Evolutionary conservation across 2,888 invertebrate genomes (phyloP), one percentile per base, ranked within the genome.

Genomic region (Yponomeuta cagnagella): DNA sequence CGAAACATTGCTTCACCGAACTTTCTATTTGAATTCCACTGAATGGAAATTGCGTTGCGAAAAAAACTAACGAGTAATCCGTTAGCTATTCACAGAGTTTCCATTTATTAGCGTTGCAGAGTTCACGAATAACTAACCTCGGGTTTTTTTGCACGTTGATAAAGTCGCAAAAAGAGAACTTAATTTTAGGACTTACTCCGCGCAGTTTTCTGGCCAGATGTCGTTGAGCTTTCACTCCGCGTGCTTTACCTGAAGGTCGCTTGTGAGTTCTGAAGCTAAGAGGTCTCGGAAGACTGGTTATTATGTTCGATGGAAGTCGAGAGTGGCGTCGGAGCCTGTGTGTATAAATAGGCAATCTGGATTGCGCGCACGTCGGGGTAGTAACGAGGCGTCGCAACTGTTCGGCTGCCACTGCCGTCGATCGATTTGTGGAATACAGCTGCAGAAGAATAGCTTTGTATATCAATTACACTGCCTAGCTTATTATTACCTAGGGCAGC

Each of bases 281-380:
- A 74, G 84, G 73, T 82, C 85, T 76, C 70, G 58, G 73, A 75
- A 71, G 70, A 69, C 71, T 84, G 84, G 87, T 80, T 82, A 79
- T 77, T 76, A 77, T 73, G 75, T 69, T 71, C 73, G 73, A 73
- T 77, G 78, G 78, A 80, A 83, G 82, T 80, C 74, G 79, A 74
- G 79, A 80, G 80, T 79, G 77, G 79, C 75, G 79, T 80, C 79
- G 84, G 77, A 85, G 84, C 84, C 83, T 87, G 85, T 89, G 87
- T 87, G 84, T 86, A 87, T 90, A 90, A 90, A 89, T 87, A 89
- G 89, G 89, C 86, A 85, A 88, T 91, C 82, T 80, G 82, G 81
- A 90, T 88, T 88, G 87, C 85, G 88, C 88, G 89, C 90, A 91
- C 90, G 90, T 90, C 84, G 80, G 12, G 30, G 33, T 82, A 79